These are phyloP conservation scores for Halocaridina rubra DNA, from an alignment of 2,888 invertebrate genomes.

Conservation along the genomic window DNA sequence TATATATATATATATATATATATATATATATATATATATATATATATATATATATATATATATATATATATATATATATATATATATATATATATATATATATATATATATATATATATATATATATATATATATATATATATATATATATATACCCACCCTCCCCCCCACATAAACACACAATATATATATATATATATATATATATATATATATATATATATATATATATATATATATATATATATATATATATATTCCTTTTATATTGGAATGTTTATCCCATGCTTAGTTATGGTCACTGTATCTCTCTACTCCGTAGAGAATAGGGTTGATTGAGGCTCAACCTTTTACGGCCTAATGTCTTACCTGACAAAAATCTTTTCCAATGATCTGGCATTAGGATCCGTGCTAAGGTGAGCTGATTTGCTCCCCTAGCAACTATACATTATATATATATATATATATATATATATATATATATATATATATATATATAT, in stretches of 20 bases:
- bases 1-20: slow-evolving; percentile 18
- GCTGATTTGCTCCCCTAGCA: too few relatives aligned
- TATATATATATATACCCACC: slow-evolving; percentile 10
- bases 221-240: slow-evolving; percentile 9
- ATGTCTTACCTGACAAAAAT: too few relatives aligned
- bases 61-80: slow-evolving; percentile 6
- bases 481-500: background rate
- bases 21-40: slow-evolving; percentile 3
- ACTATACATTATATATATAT: background rate
- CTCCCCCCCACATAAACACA: too few relatives aligned
- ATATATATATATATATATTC: background rate
- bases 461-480: background rate
- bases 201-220: slow-evolving; percentile 16
- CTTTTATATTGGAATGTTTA: background rate
- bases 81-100: slow-evolving; percentile 10
- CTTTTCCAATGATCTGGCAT: too few relatives aligned
- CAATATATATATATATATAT: slow-evolving; percentile 11
- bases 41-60: slow-evolving; percentile 3
- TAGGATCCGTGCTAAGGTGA: too few relatives aligned
- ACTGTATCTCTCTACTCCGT: too few relatives aligned
- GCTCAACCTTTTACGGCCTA: too few relatives aligned
- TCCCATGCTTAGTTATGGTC: background rate
- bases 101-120: slow-evolving; percentile 15
- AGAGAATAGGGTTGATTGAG: too few relatives aligned
- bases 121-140: slow-evolving; percentile 11